Conservation (phyloP, 2,797 vertebrate species). For the Rhinogobio ventralis region DNA sequence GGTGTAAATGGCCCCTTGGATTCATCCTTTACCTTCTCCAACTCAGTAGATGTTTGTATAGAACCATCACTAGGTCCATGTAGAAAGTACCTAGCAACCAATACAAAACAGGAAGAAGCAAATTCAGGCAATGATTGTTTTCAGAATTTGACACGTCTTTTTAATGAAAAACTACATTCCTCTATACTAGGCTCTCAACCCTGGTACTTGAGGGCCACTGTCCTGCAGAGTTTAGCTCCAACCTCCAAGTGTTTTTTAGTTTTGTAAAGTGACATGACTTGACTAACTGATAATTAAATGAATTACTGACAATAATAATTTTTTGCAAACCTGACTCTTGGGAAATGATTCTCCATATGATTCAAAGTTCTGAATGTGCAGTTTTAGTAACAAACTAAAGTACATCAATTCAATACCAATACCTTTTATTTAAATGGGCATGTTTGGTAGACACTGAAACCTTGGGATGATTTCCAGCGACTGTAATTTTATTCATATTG, state of each 20-base stretch:
- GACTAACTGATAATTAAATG: not conserved
- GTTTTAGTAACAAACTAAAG: not conserved
- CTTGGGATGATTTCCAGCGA: slow-evolving; percentile 47
- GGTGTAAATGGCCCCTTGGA: not conserved
- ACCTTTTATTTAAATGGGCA: slow-evolving; percentile 62
- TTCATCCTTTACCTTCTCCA: not conserved
- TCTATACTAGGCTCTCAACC: too few species aligned
- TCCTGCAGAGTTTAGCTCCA: too few species aligned
- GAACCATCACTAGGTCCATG: not conserved
- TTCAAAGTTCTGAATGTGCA: not conserved
- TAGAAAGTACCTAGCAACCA: slow-evolving; percentile 14
- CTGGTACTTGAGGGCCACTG: too few species aligned
- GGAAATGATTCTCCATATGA: not conserved
- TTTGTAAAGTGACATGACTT: not conserved
- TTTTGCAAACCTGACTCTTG: not conserved
- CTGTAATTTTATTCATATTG: slow-evolving; percentile 3
- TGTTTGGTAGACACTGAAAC: slow-evolving; percentile 63
- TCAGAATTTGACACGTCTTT: not conserved
- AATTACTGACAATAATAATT: not conserved
- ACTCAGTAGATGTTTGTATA: not conserved
- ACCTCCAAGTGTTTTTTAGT: not conserved
- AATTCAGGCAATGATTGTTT: not conserved
- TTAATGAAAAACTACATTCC: not conserved
- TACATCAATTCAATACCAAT: not conserved
- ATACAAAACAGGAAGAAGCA: not conserved